Conservation (phyloP, 2,113 vertebrate species). For the Scopus umbretta region DNA sequence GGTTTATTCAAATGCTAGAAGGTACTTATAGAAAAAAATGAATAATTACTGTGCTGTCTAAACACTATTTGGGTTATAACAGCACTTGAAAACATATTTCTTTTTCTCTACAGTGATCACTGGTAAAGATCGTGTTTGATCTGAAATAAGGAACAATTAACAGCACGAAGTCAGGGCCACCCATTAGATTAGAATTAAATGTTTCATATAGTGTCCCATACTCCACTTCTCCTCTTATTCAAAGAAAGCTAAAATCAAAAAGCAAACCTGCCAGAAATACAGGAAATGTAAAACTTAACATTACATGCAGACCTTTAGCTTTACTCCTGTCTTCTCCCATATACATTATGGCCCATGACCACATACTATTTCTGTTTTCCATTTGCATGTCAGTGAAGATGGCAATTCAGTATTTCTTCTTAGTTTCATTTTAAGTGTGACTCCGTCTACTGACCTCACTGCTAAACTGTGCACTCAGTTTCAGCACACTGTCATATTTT, state of each 20-base stretch:
- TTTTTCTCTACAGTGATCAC: background rate
- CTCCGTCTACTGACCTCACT: background rate
- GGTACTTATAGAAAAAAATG: background rate
- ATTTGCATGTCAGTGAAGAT: background rate
- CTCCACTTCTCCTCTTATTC: background rate
- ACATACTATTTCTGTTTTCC: background rate
- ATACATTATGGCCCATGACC: background rate
- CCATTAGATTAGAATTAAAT: background rate
- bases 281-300: background rate
- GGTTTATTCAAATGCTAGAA: background rate
- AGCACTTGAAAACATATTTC: background rate
- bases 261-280: background rate
- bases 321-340: background rate
- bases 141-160: background rate
- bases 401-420: background rate
- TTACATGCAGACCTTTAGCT: background rate
- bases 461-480: background rate
- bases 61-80: background rate
- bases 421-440: background rate
- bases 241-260: background rate
- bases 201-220: background rate
- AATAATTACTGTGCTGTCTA: background rate
- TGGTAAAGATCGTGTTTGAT: background rate
- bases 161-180: background rate
- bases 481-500: background rate